Evolutionary conservation across 2,797 vertebrate genomes (phyloP).

Genomic region (Sus cebifrons): DNA sequence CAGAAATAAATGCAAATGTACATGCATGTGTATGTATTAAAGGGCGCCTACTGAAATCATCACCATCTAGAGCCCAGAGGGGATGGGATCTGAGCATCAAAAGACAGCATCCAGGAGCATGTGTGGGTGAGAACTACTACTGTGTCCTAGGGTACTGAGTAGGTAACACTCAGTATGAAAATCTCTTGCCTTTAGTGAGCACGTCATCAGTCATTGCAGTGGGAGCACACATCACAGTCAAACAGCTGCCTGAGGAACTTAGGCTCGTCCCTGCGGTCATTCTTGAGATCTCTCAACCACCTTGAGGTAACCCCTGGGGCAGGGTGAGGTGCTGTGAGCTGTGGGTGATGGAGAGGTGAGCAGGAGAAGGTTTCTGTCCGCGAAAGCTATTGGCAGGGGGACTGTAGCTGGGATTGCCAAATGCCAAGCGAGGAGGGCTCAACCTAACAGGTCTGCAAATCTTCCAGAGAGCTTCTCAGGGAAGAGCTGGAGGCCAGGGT

Average conservation of each 20-base stretch:
- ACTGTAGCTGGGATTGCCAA: not conserved
- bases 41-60: not conserved
- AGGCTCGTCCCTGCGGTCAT: not conserved
- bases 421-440: not conserved
- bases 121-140: not conserved
- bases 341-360: not conserved
- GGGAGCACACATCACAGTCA: not conserved
- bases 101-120: not conserved
- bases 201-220: not conserved
- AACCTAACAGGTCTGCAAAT: not conserved
- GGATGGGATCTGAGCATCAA: not conserved
- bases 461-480: not conserved
- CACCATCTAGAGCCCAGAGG: not conserved
- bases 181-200: not conserved
- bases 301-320: not conserved
- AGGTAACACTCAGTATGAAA: not conserved
- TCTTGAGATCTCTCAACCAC: not conserved
- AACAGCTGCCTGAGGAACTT: not conserved
- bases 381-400: not conserved
- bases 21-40: not conserved
- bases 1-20: not conserved
- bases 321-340: not conserved
- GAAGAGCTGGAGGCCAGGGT: not conserved
- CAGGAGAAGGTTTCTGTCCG: not conserved
- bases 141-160: not conserved